These are phyloP conservation scores for Galeopsomyia nigrocyanea DNA, from an alignment of 2,888 invertebrate species.

Conservation along the genomic window DNA sequence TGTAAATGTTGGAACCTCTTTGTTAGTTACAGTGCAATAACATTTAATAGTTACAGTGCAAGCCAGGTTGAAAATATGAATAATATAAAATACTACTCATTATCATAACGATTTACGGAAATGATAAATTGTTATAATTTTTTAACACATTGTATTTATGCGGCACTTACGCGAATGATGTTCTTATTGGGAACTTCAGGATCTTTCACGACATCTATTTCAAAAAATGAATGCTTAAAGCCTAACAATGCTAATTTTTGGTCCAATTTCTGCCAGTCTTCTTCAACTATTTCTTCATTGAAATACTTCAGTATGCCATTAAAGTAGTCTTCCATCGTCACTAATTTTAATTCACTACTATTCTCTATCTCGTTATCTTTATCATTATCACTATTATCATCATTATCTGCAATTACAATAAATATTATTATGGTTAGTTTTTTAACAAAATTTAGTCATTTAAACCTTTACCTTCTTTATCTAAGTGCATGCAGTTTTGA, in stretches of 20 bases:
- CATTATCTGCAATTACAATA: not conserved
- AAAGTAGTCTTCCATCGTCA: not conserved
- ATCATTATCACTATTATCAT: not conserved
- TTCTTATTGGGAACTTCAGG: constrained; percentile 4
- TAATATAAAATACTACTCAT: too few species aligned
- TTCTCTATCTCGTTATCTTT: not conserved
- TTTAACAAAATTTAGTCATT: not conserved
- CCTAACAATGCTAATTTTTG: constrained; percentile 18
- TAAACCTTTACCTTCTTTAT: not conserved
- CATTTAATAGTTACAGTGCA: too few species aligned
- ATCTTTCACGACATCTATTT: constrained; percentile 20
- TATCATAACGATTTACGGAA: not conserved
- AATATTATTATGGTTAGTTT: not conserved
- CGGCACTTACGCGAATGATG: constrained; percentile 25
- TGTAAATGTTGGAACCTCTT: too few species aligned
- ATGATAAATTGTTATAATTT: not conserved
- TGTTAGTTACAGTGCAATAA: too few species aligned
- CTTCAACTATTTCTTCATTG: not conserved
- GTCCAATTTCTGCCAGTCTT: constrained; percentile 25
- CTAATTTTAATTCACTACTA: not conserved
- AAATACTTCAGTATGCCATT: constrained; percentile 4
- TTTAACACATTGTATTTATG: not conserved
- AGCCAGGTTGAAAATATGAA: not conserved
- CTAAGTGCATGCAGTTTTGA: constrained; percentile 18
- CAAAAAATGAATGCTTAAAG: constrained; percentile 20